Conservation (phyloP, 2,888 invertebrate genomes). For the Mellilla xanthometata region DNA sequence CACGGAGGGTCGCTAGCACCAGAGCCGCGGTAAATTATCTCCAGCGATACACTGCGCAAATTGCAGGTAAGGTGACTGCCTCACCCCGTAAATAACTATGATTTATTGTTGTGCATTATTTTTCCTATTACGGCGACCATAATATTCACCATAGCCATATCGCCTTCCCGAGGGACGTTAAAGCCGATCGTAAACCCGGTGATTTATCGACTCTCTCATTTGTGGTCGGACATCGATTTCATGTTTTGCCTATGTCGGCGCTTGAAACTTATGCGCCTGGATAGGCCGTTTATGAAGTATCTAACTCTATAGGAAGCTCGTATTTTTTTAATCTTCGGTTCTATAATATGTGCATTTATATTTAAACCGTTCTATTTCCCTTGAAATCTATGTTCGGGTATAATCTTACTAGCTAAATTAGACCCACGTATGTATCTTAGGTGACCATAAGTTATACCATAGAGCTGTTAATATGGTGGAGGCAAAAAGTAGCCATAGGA, state of each 20-base stretch:
- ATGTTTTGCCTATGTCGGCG: conserved; percentile 45
- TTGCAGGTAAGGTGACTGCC: conserved; percentile 38
- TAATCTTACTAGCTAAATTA: too few relatives aligned
- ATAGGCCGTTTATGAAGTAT: conserved; percentile 3
- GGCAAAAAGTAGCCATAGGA: too few relatives aligned
- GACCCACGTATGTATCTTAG: too few relatives aligned
- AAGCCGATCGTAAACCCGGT: conserved; percentile 53
- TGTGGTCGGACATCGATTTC: conserved; percentile 51
- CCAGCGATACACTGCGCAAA: conserved; percentile 25
- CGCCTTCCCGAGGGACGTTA: conserved; percentile 41
- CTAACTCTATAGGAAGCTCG: not conserved
- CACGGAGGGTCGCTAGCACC: too few relatives aligned
- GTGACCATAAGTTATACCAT: too few relatives aligned
- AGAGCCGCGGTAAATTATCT: conserved; percentile 28
- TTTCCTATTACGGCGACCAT: conserved; percentile 36
- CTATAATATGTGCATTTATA: too few relatives aligned
- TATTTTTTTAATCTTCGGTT: not conserved
- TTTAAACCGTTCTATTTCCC: too few relatives aligned
- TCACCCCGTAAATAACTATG: conserved; percentile 50
- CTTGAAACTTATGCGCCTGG: not conserved
- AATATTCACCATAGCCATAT: conserved; percentile 36
- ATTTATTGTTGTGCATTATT: conserved; percentile 43
- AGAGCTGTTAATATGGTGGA: too few relatives aligned
- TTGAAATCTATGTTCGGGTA: too few relatives aligned
- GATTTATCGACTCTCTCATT: conserved; percentile 54